Evolutionary conservation across 2,113 vertebrate genomes (phyloP).

Genomic region (Esox niger): DNA sequence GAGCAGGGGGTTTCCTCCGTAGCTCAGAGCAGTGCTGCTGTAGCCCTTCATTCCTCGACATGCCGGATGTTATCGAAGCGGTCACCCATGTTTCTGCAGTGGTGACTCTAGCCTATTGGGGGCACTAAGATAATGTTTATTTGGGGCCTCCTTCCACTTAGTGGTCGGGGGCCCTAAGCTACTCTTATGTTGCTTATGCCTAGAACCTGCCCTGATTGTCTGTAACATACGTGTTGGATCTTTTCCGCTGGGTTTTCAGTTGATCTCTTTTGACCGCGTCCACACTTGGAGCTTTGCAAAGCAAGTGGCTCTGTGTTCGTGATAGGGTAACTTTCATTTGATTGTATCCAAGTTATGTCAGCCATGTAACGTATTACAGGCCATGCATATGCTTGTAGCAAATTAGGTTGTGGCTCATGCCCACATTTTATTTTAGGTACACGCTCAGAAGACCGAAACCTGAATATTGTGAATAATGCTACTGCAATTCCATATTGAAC

Average conservation of each 20-base stretch:
- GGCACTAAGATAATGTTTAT: too few species aligned
- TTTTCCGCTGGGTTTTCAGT: too few species aligned
- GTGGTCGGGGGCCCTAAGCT: too few species aligned
- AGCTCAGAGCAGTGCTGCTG: not conserved
- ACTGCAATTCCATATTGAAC: conserved; percentile 37
- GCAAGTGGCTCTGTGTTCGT: conserved; percentile 59
- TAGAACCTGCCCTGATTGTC: conserved; percentile 19
- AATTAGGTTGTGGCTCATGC: conserved; percentile 68
- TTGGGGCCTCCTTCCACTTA: too few species aligned
- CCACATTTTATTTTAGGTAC: conserved; percentile 39
- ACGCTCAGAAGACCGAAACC: conserved; percentile 43
- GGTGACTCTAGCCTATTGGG: too few species aligned
- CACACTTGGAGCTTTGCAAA: conserved; percentile 44
- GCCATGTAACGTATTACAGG: conserved; percentile 60
- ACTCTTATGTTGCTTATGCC: too few species aligned
- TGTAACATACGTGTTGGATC: too few species aligned
- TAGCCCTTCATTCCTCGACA: conserved; percentile 11
- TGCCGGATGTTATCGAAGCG: conserved; percentile 37
- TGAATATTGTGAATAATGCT: conserved; percentile 54
- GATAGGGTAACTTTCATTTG: conserved; percentile 58
- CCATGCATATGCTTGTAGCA: conserved; percentile 65
- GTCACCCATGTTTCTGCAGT: conserved; percentile 3
- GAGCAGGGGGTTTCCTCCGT: conserved; percentile 53
- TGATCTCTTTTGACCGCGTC: conserved; percentile 17
- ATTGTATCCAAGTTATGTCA: conserved; percentile 56